Base-by-base conservation (phyloP, 2,113 vertebrate genomes). In the Opisthocomus hoazin region DNA sequence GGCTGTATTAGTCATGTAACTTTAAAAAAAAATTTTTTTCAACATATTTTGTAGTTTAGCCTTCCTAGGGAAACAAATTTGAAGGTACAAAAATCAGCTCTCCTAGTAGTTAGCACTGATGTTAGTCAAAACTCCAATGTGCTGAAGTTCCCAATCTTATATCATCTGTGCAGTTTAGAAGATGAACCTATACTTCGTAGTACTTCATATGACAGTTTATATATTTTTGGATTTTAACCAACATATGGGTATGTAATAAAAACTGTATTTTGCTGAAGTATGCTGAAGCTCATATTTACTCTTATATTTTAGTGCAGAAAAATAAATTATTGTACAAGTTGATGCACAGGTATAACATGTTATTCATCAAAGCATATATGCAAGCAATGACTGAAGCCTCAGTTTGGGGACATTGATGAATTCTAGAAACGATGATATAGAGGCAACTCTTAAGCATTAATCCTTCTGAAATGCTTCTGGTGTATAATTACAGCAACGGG, bases 381-480 rank as follows among this genome's bases (percentile, higher is more conserved):
- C 87, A 89, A 74, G 23, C 15, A 65, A 53, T n/a, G 22, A n/a
- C 7, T 81, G 74, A 92, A 90, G 20, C 19, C 29, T 11, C 56
- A 41, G 30, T 51, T 41, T 37, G 29, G 32, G 54, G 39, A 61
- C 36, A 60, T 22, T 60, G 34, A 4, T 76, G 68, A 68, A 11
- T 84, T 93, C 29, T 89, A 80, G 73, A 73, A 91, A 76, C 71
- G 2, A 74, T 74, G 7, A 45, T 71, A 54, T 10, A 48, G 48
- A 57, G 23, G 37, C 29, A 46, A 22, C 23, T 85, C 45, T 65
- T 82, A 34, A 82, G 41, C 20, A 65, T 86, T 86, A 75, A 75
- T 57, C 12, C 18, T 53, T 0, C 0, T 75, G 45, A 75, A 89
- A 53, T 5, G 0, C 20, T 71, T 9, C 46, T 48, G 10, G 12